These are phyloP conservation scores for Nudaria mundana DNA, from an alignment of 2,888 invertebrate genomes.

Conservation along the genomic window DNA sequence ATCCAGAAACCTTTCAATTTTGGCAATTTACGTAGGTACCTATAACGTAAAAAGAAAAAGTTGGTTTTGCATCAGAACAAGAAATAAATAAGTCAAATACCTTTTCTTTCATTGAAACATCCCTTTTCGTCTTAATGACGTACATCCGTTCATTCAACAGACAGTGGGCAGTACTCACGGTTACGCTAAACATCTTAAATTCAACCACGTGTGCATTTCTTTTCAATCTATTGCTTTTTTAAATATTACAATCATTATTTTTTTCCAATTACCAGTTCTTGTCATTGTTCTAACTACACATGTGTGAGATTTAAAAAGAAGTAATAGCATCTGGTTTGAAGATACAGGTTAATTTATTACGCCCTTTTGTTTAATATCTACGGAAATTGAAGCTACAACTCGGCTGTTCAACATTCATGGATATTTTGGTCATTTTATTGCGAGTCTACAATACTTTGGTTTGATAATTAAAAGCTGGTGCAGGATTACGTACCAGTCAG, in stretches of 20 bases:
- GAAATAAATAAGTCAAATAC: too few species aligned
- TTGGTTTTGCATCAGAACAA: too few species aligned
- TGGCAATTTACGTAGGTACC: too few species aligned
- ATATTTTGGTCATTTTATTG: too few species aligned
- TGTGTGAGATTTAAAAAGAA: slow-evolving; percentile 5
- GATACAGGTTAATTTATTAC: not conserved
- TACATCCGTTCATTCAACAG: slow-evolving; percentile 7
- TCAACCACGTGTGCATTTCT: slow-evolving; percentile 4
- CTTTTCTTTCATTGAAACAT: too few species aligned
- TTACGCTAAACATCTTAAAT: slow-evolving; percentile 3
- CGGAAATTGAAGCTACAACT: too few species aligned
- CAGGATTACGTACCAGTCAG: too few species aligned
- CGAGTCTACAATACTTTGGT: too few species aligned
- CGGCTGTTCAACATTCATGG: too few species aligned
- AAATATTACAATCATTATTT: slow-evolving; percentile 7
- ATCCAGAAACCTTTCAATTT: too few species aligned
- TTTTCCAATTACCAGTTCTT: slow-evolving; percentile 10
- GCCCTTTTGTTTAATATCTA: not conserved
- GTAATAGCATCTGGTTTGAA: slow-evolving; percentile 6
- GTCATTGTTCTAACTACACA: slow-evolving; percentile 10
- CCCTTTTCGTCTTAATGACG: slow-evolving; percentile 1
- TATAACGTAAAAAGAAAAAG: too few species aligned
- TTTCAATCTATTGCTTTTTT: slow-evolving; percentile 9
- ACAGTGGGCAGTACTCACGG: not conserved
- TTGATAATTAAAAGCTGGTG: too few species aligned